These are phyloP conservation scores for Cosmia trapezina DNA, from an alignment of 2,888 invertebrate genomes.

Conservation along the genomic window DNA sequence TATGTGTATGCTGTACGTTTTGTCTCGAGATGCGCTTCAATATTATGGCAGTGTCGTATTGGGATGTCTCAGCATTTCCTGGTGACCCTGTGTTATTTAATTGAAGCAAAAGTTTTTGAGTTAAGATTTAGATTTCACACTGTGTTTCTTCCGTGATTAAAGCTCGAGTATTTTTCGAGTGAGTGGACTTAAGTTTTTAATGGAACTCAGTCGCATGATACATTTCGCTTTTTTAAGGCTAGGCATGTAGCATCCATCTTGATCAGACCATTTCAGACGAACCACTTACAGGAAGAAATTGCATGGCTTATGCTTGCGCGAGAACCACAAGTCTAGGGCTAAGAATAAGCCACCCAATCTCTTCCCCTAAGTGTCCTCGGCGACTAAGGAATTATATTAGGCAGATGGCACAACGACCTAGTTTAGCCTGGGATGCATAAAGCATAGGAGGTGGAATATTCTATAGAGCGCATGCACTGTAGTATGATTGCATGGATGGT, in stretches of 20 bases:
- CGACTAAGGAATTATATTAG: slow-evolving; percentile 49
- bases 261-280: slow-evolving; percentile 13
- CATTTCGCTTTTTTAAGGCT: not conserved
- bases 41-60: slow-evolving; percentile 33
- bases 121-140: not conserved
- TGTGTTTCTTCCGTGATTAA: not conserved
- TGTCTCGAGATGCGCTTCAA: slow-evolving; percentile 49
- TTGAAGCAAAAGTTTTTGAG: not conserved
- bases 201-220: too few species aligned
- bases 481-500: not conserved
- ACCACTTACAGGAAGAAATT: slow-evolving; percentile 46
- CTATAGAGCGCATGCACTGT: slow-evolving; percentile 11
- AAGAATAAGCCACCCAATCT: slow-evolving; percentile 48
- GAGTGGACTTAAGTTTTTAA: not conserved
- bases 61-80: slow-evolving; percentile 23
- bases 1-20: slow-evolving; percentile 51
- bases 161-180: not conserved
- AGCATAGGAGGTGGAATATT: not conserved
- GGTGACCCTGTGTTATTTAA: not conserved
- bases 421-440: slow-evolving; percentile 5
- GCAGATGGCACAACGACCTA: slow-evolving; percentile 35
- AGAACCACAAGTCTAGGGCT: slow-evolving; percentile 26
- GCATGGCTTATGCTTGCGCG: slow-evolving; percentile 35
- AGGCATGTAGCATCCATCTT: not conserved
- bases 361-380: slow-evolving; percentile 37